Evolutionary conservation across 2,797 vertebrate species (phyloP).

Genomic region (Diglossa cyanea): DNA sequence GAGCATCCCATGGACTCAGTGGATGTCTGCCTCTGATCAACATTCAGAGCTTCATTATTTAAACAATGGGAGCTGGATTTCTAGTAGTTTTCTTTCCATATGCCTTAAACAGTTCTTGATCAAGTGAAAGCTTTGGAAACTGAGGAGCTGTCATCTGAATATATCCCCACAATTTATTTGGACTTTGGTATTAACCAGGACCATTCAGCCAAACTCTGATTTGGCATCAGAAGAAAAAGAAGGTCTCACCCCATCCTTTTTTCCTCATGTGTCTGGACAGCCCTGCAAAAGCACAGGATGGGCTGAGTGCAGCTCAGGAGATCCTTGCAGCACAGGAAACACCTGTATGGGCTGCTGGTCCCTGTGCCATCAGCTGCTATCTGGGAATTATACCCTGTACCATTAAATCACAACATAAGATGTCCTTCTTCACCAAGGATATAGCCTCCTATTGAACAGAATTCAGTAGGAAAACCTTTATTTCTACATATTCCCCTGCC

Average conservation of each 20-base stretch:
- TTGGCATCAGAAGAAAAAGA: neutral
- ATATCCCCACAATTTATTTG: neutral
- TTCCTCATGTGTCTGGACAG: neutral
- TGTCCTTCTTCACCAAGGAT: neutral
- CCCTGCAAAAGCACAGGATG: neutral
- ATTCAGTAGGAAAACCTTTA: neutral
- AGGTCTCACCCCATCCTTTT: neutral
- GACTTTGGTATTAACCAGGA: neutral
- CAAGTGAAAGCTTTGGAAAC: neutral
- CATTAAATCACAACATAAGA: neutral
- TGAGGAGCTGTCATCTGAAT: neutral
- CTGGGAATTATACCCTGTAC: neutral
- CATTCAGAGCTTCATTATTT: neutral
- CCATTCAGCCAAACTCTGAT: neutral
- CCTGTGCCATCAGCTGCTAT: neutral
- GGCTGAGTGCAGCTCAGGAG: neutral
- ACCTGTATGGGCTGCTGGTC: neutral
- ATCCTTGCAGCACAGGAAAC: neutral
- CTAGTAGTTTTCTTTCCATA: neutral
- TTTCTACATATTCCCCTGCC: neutral
- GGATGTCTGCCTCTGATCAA: neutral
- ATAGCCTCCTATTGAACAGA: neutral
- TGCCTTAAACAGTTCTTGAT: neutral
- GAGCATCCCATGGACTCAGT: neutral
- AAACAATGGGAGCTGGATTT: neutral